Conservation (phyloP, 37 sponge, comb jelly and placozoan genomes). For the Aplysina aerophoba region DNA sequence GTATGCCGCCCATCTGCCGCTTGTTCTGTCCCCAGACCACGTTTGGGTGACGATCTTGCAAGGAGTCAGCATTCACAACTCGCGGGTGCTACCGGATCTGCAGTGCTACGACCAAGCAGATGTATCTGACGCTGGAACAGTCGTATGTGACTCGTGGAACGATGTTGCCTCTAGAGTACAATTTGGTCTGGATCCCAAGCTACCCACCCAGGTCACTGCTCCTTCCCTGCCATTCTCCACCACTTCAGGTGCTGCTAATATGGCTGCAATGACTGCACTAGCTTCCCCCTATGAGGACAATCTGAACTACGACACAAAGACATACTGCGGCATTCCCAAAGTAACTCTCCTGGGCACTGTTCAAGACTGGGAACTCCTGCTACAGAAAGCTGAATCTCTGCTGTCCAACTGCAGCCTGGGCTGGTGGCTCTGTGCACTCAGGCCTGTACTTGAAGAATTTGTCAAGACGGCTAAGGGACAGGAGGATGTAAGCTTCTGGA, state of each 20-base stretch:
- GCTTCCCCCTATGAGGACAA: constrained; percentile 16
- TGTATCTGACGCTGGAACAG: background rate
- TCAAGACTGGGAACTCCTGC: background rate
- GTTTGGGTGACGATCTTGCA: constrained; percentile 25
- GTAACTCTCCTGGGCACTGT: background rate
- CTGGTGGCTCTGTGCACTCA: constrained; percentile 30
- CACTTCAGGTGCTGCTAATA: background rate
- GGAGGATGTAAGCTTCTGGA: constrained; percentile 2
- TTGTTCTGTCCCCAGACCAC: constrained; percentile 10
- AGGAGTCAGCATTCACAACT: constrained; percentile 1
- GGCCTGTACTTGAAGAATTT: constrained; percentile 8
- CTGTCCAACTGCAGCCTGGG: background rate
- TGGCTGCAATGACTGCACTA: constrained; percentile 16
- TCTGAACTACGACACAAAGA: background rate
- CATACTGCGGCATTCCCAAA: constrained; percentile 12
- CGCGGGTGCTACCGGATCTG: background rate
- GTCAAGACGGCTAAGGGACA: background rate
- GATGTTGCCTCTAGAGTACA: background rate
- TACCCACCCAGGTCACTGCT: background rate
- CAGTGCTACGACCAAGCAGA: background rate
- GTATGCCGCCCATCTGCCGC: constrained; percentile 1
- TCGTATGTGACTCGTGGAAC: background rate
- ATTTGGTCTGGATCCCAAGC: background rate
- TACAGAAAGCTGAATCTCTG: background rate
- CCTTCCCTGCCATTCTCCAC: background rate